Conservation (phyloP, 2,113 vertebrate genomes). For the Cheirogaleus medius region DNA sequence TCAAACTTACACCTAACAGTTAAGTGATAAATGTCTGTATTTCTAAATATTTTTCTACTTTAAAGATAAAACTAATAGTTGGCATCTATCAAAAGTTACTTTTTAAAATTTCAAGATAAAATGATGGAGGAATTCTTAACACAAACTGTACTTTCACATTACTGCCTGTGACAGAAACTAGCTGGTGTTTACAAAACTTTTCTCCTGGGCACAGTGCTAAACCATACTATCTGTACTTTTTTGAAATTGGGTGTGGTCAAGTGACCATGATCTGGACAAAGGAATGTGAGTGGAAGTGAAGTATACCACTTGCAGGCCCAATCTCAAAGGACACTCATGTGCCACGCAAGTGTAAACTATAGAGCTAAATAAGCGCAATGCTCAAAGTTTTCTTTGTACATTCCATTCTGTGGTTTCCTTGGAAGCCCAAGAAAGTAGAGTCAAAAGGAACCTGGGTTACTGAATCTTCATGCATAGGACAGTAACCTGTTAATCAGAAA, state of each 20-base stretch:
- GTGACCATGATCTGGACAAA: neutral
- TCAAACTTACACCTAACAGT: neutral
- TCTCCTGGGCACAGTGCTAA: neutral
- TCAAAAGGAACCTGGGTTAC: neutral
- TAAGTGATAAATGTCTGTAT: neutral
- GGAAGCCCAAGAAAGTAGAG: neutral
- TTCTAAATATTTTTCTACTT: neutral
- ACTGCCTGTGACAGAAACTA: neutral
- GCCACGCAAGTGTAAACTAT: neutral
- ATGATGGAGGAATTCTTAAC: neutral
- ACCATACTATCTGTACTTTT: neutral
- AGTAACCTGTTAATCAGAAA: neutral
- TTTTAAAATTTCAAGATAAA: conserved; percentile 24
- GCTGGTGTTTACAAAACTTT: neutral
- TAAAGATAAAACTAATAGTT: neutral
- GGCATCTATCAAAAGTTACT: neutral
- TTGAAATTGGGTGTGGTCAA: neutral
- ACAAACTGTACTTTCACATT: conserved; percentile 3
- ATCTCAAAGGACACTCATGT: neutral
- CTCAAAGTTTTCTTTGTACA: neutral
- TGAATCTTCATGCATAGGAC: neutral
- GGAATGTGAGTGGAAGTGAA: neutral
- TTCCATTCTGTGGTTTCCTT: neutral
- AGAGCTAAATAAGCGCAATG: neutral
- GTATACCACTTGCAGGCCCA: neutral